These are phyloP conservation scores for Mormyrus iriodes DNA, from an alignment of 2,113 vertebrate species.

Conservation along the genomic window DNA sequence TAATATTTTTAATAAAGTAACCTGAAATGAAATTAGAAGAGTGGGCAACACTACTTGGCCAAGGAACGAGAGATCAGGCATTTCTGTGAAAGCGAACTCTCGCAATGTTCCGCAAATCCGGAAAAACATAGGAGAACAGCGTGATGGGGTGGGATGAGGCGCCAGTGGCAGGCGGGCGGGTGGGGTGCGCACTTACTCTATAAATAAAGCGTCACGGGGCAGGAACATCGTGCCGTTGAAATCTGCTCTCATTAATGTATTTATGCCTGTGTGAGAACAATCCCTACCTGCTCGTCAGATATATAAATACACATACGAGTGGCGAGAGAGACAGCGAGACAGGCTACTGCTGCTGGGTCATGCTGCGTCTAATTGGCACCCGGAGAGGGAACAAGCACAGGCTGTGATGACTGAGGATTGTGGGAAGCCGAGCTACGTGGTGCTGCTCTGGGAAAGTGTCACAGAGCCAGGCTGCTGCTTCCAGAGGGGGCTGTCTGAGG, in stretches of 20 bases:
- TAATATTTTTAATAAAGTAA: conserved; percentile 22
- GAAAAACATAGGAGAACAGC: neutral
- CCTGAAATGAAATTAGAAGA: conserved; percentile 24
- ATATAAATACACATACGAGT: conserved; percentile 24
- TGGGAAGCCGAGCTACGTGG: neutral
- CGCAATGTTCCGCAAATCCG: neutral
- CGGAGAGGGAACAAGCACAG: conserved; percentile 19
- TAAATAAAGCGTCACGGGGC: conserved; percentile 32
- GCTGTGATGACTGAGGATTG: conserved; percentile 14
- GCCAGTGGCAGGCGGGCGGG: neutral
- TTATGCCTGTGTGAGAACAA: conserved; percentile 23
- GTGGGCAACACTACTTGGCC: conserved; percentile 11
- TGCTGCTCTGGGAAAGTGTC: neutral
- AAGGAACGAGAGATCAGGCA: conserved; percentile 21
- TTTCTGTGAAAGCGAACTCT: conserved; percentile 17
- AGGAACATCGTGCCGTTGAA: conserved; percentile 25
- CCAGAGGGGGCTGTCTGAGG: neutral
- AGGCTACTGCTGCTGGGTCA: conserved; percentile 17
- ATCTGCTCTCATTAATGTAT: conserved; percentile 23
- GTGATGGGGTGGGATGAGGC: neutral
- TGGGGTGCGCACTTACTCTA: conserved; percentile 8
- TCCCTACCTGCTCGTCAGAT: conserved; percentile 1
- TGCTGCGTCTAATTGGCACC: conserved; percentile 35
- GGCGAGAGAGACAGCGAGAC: conserved; percentile 13
- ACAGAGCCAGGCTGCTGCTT: neutral